Evolutionary conservation across 2,888 invertebrate genomes (phyloP).

Genomic region (Electrophaes corylata): DNA sequence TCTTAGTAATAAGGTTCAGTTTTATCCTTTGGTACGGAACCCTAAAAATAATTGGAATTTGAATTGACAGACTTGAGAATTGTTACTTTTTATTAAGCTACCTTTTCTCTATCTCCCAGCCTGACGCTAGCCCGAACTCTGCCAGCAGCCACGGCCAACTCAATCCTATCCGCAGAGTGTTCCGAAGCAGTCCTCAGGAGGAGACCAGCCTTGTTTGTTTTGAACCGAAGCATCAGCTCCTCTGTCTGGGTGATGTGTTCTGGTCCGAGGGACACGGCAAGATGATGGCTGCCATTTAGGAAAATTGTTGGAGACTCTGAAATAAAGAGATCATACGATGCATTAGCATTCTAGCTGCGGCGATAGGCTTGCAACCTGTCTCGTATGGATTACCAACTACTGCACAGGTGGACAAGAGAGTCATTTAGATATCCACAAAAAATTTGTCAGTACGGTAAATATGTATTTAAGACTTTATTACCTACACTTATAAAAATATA

Average conservation of each 20-base stretch:
- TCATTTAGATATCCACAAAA: no score
- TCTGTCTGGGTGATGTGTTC: constrained; percentile 95
- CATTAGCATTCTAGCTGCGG: neutral
- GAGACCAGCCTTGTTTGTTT: constrained; percentile 91
- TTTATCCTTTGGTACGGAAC: no score
- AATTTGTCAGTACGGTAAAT: no score
- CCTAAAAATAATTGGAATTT: no score
- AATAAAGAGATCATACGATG: constrained; percentile 23
- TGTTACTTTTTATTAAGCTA: constrained; percentile 52
- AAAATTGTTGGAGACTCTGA: constrained; percentile 94
- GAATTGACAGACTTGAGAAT: no score
- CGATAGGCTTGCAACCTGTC: no score
- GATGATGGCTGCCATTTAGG: constrained; percentile 95
- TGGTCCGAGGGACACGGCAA: constrained; percentile 89
- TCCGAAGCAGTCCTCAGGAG: constrained; percentile 92
- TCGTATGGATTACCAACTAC: no score
- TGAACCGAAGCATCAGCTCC: constrained; percentile 93
- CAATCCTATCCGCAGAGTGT: constrained; percentile 91
- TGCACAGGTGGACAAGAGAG: no score
- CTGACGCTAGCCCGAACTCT: constrained; percentile 92
- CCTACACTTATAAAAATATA: no score
- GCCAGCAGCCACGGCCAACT: constrained; percentile 93
- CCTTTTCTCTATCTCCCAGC: constrained; percentile 94
- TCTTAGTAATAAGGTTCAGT: no score
- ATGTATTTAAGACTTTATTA: no score